Conservation (phyloP, 2,113 vertebrate species). For the Falco punctatus region DNA sequence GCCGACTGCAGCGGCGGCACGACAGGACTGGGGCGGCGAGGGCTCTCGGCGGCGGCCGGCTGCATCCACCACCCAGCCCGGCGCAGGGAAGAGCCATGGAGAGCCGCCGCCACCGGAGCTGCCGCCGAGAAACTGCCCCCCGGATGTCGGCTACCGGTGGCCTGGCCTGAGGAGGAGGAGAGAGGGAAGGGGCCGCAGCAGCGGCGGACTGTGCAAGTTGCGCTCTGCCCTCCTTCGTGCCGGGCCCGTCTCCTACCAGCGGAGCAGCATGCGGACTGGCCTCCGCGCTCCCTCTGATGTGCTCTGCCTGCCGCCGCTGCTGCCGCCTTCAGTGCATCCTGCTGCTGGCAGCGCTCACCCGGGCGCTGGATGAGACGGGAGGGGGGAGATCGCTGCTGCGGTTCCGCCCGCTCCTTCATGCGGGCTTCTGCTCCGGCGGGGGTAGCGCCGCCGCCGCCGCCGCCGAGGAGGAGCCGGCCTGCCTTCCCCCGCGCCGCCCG, state of each 20-base stretch:
- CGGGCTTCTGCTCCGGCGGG: slow-evolving; percentile 16
- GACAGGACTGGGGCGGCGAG: neutral
- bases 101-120: neutral
- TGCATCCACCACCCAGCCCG: neutral
- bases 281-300: slow-evolving; percentile 19
- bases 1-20: neutral
- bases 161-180: neutral
- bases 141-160: neutral
- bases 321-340: slow-evolving; percentile 7
- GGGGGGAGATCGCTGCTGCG: slow-evolving; percentile 17
- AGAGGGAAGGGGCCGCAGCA: neutral
- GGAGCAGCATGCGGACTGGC: slow-evolving; percentile 73
- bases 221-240: neutral
- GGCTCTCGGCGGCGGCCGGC: neutral
- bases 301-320: slow-evolving; percentile 7
- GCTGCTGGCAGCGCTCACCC: slow-evolving; percentile 42
- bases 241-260: slow-evolving; percentile 22
- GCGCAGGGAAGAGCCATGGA: neutral
- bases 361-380: slow-evolving; percentile 53
- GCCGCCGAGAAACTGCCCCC: neutral
- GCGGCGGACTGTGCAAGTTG: slow-evolving; percentile 15
- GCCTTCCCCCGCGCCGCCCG: neutral
- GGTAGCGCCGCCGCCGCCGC: neutral
- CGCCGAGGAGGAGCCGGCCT: slow-evolving; percentile 30
- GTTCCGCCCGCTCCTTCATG: slow-evolving; percentile 26